Conservation (phyloP, 2,113 vertebrate species). For the Mus musculus region DNA sequence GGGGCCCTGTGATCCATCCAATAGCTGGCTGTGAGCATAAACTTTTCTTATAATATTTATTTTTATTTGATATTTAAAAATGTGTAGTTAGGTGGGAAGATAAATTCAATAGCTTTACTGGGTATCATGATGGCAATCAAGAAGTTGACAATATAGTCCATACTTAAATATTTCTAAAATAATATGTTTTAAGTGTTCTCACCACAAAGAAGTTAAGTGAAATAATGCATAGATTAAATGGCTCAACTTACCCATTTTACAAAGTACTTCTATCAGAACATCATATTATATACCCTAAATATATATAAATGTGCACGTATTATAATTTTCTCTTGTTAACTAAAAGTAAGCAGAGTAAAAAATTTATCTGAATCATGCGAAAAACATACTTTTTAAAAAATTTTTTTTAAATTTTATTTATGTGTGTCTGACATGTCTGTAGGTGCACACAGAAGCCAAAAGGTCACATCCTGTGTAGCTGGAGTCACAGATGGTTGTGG, state of each 20-base stretch:
- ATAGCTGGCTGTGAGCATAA: not conserved
- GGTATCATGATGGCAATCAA: not conserved
- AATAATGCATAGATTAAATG: not conserved
- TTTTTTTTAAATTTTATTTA: not conserved
- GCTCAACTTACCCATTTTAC: not conserved
- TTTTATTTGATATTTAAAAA: not conserved
- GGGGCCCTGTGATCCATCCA: too few species aligned
- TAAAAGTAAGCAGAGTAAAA: constrained; percentile 28
- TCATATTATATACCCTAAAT: not conserved
- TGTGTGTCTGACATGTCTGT: not conserved
- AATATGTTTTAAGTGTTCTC: not conserved
- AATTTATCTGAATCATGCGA: constrained; percentile 4
- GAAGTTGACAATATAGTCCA: not conserved
- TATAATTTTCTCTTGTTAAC: constrained; percentile 5
- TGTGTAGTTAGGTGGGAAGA: not conserved
- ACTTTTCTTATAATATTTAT: not conserved
- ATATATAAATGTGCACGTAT: not conserved
- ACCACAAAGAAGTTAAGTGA: not conserved
- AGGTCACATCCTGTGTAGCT: not conserved
- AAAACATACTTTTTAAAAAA: constrained; percentile 71
- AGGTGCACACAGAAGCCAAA: not conserved
- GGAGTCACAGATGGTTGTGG: not conserved
- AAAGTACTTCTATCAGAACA: not conserved
- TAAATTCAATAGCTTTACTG: not conserved
- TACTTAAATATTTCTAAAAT: not conserved